These are phyloP conservation scores for Thalpophila matura DNA, from an alignment of 2,888 invertebrate genomes.

Conservation along the genomic window DNA sequence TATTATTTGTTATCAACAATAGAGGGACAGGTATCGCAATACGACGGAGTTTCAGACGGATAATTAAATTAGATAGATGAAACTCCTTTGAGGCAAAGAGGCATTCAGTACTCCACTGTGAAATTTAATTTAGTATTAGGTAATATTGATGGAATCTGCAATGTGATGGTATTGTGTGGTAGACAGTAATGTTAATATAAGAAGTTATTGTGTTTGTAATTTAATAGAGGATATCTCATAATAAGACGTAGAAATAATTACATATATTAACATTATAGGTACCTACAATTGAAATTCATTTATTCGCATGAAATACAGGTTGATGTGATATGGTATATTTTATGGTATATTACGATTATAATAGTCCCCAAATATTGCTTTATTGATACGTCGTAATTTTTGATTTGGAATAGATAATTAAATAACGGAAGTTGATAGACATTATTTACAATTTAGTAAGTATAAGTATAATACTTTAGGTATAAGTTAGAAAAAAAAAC, in stretches of 20 bases:
- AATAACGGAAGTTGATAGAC: too few species aligned
- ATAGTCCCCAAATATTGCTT: too few species aligned
- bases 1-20: conserved; percentile 67
- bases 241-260: not conserved
- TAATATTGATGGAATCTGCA: conserved; percentile 28
- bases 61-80: conserved; percentile 82
- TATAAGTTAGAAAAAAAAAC: too few species aligned
- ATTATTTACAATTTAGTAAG: too few species aligned
- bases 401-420: too few species aligned
- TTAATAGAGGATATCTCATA: not conserved
- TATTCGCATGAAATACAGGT: too few species aligned
- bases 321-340: too few species aligned
- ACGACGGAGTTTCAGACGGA: conserved; percentile 72
- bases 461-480: too few species aligned
- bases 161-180: conserved; percentile 7
- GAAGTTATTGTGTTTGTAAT: not conserved
- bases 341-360: too few species aligned
- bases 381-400: too few species aligned
- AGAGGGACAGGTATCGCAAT: conserved; percentile 53
- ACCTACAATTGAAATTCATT: too few species aligned
- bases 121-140: conserved; percentile 55
- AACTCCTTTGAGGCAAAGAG: conserved; percentile 66
- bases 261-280: too few species aligned
- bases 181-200: not conserved
- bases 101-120: conserved; percentile 36